Percentiles rank a stretch among this genome's conserved stretches.
These are phyloP conservation scores for Drosophila guanche DNA, from an alignment of 1,140 invertebrate genomes.

Conservation along the genomic window DNA sequence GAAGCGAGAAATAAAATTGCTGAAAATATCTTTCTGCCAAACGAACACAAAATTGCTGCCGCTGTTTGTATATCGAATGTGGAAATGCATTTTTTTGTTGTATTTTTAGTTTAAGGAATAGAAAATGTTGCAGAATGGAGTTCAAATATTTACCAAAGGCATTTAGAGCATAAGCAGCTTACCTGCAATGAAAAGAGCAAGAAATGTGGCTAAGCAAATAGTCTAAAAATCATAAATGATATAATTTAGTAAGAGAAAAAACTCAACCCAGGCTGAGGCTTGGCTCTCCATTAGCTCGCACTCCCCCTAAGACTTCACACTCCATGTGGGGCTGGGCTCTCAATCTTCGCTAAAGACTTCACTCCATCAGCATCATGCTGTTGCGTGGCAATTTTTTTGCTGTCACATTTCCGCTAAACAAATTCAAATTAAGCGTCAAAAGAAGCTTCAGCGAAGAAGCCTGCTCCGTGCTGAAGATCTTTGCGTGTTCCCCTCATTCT, in stretches of 20 bases:
- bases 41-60: slow-evolving; percentile 38
- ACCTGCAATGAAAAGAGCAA: slow-evolving; percentile 16
- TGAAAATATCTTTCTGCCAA: slow-evolving; percentile 48
- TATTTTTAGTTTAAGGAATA: slow-evolving; percentile 36
- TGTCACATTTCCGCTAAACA: slow-evolving; percentile 51
- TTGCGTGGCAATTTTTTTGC: slow-evolving; percentile 22
- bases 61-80: slow-evolving; percentile 54
- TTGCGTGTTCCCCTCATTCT: slow-evolving; percentile 13
- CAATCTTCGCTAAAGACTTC: no score
- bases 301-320: no score
- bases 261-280: no score
- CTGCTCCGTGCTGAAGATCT: slow-evolving; percentile 25
- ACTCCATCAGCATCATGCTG: slow-evolving; percentile 27
- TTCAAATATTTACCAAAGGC: slow-evolving; percentile 30
- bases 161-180: neutral
- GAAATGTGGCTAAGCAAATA: neutral
- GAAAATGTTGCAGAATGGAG: slow-evolving; percentile 9
- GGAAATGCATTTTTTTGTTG: slow-evolving; percentile 36
- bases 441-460: slow-evolving; percentile 48
- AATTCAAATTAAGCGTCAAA: slow-evolving; percentile 71
- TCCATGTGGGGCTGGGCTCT: no score
- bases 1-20: slow-evolving; percentile 14
- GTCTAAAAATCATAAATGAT: no score
- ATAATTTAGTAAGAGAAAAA: no score
- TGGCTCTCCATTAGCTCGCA: no score